A percentile compares a stretch with the other conserved stretches of the same genome.
These are phyloP conservation scores for Bostrychus sinensis DNA, from an alignment of 2,113 vertebrate genomes.

Conservation along the genomic window DNA sequence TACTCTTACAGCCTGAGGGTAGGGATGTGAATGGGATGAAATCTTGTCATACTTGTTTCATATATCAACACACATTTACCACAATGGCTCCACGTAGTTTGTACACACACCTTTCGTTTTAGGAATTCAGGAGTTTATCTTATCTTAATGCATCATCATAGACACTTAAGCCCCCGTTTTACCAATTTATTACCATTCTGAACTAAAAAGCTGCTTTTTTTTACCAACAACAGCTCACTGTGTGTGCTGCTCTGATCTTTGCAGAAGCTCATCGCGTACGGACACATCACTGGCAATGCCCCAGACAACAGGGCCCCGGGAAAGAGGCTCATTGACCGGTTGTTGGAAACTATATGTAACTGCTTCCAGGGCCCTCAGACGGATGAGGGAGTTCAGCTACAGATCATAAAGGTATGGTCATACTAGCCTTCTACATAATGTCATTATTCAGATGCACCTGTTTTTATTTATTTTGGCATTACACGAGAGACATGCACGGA, in stretches of 20 bases:
- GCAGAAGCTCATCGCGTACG: slow-evolving; percentile 96
- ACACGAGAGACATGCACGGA: too few species aligned
- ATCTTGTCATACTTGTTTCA: slow-evolving; percentile 20
- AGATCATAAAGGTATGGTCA: slow-evolving; percentile 93
- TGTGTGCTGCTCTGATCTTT: not conserved
- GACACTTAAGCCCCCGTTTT: too few species aligned
- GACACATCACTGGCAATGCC: slow-evolving; percentile 96
- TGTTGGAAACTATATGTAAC: slow-evolving; percentile 94
- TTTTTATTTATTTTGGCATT: too few species aligned
- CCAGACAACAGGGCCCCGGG: slow-evolving; percentile 89
- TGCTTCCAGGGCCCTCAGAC: slow-evolving; percentile 97
- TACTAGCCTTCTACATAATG: slow-evolving; percentile 16
- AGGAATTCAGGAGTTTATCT: too few species aligned
- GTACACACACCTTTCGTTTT: too few species aligned
- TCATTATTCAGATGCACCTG: too few species aligned
- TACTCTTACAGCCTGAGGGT: not conserved
- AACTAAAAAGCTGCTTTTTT: not conserved
- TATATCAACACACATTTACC: not conserved
- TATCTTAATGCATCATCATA: too few species aligned
- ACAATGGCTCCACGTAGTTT: slow-evolving; percentile 7
- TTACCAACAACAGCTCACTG: not conserved
- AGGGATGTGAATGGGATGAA: not conserved
- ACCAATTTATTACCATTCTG: not conserved
- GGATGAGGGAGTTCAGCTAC: slow-evolving; percentile 96
- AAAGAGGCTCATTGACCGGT: slow-evolving; percentile 93